A percentile compares a stretch with the other conserved stretches of the same genome.
Conservation (phyloP, 2,888 invertebrate genomes). For the Dascillus cervinus region DNA sequence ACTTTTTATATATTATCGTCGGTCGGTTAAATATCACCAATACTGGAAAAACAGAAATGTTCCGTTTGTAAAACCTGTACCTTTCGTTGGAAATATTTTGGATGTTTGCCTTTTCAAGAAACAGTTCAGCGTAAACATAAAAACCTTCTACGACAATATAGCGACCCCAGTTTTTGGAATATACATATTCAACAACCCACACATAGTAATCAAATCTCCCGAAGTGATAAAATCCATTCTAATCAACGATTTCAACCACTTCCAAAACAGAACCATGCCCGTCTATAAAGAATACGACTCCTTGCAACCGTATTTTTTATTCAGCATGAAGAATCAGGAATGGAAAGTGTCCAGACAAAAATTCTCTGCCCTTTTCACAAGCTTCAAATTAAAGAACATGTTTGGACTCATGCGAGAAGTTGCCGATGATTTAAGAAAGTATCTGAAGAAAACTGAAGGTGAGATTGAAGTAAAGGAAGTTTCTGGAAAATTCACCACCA, state of each 20-base stretch:
- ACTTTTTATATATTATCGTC: too few relatives aligned
- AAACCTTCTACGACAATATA: conserved; percentile 27
- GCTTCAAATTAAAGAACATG: conserved; percentile 49
- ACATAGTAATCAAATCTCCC: conserved; percentile 41
- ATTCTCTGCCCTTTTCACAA: conserved; percentile 48
- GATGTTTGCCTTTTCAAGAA: conserved; percentile 39
- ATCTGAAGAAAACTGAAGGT: too few relatives aligned
- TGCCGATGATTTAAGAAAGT: too few relatives aligned
- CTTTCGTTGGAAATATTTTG: too few relatives aligned
- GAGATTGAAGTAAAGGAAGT: too few relatives aligned
- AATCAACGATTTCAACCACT: conserved; percentile 44
- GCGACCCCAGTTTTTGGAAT: conserved; percentile 41
- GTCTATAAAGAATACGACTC: conserved; percentile 39
- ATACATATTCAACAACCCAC: conserved; percentile 44
- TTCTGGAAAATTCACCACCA: too few relatives aligned
- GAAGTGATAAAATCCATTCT: conserved; percentile 43
- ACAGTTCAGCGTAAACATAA: conserved; percentile 30
- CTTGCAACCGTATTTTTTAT: conserved; percentile 38
- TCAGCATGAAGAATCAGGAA: conserved; percentile 42
- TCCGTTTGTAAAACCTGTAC: conserved; percentile 32
- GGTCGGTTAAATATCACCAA: too few relatives aligned
- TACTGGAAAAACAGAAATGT: conserved; percentile 42
- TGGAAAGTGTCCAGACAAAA: conserved; percentile 49
- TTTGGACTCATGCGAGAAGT: conserved; percentile 41
- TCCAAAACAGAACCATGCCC: conserved; percentile 42